Percentiles rank a stretch among this genome's conserved stretches.
phyloP scores from a whole-genome alignment of 1,140 invertebrate genomes.

The Euura saliciscinereae region DNA sequence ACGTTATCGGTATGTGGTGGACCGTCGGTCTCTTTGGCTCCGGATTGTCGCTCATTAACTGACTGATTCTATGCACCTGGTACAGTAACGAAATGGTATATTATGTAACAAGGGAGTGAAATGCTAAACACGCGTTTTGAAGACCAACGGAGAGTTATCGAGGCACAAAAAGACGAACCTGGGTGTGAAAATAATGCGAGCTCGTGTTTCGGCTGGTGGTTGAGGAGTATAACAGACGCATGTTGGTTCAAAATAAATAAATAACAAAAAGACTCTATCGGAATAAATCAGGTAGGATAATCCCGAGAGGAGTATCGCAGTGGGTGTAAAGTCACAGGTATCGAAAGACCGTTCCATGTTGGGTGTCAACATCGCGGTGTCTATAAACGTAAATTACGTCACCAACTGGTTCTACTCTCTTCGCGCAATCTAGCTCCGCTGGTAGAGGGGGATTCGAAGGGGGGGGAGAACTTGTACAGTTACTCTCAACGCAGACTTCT shows the following conservation, averaged over 20 bases:
- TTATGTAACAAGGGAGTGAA: no score
- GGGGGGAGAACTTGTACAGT: no score
- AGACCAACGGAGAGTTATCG: no score
- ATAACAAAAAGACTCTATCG: no score
- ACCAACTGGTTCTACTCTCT: constrained; percentile 50
- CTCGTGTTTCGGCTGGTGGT: constrained; percentile 22
- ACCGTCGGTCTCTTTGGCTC: constrained; percentile 54
- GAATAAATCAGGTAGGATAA: constrained; percentile 24
- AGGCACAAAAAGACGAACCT: constrained; percentile 28
- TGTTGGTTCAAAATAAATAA: constrained; percentile 36
- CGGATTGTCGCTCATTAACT: constrained; percentile 56
- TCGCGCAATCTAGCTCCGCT: no score
- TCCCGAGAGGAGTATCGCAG: not conserved
- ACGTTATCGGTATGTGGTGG: constrained; percentile 51
- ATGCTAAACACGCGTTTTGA: no score
- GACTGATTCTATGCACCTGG: constrained; percentile 60
- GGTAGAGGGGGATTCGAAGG: no score
- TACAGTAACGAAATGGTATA: constrained; percentile 17
- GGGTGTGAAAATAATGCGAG: constrained; percentile 28
- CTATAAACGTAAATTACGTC: constrained; percentile 56
- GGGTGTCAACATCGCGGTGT: constrained; percentile 33
- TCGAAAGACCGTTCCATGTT: constrained; percentile 48
- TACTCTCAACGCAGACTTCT: no score
- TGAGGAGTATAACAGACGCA: constrained; percentile 47
- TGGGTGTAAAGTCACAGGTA: constrained; percentile 25